phyloP scores from a whole-genome alignment of 92 coral and sea anemone species.

The Galaxea fascicularis region DNA sequence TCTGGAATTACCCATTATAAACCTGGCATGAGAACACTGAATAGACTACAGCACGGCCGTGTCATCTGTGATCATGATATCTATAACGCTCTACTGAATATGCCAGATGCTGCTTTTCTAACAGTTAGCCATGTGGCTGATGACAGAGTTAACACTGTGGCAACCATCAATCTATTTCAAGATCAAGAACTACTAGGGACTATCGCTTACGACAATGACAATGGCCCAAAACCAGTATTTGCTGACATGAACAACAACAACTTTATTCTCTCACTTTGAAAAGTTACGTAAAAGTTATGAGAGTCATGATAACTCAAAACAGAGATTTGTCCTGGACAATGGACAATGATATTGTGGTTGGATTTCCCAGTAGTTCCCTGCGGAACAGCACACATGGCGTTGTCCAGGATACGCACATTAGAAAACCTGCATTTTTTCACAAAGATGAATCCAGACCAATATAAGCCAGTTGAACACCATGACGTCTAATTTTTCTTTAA shows the following conservation, averaged over 20 bases:
- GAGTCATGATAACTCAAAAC: constrained; percentile 12
- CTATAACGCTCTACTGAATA: neutral
- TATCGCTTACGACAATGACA: neutral
- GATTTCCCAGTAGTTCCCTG: neutral
- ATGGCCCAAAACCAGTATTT: neutral
- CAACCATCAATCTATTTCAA: neutral
- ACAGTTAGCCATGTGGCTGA: neutral
- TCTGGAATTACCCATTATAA: constrained; percentile 19
- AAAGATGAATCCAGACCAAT: neutral
- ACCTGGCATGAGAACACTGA: neutral
- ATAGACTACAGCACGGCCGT: neutral
- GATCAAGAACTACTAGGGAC: neutral
- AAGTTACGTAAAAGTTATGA: constrained; percentile 19
- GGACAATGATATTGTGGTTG: neutral
- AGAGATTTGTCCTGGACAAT: constrained; percentile 21
- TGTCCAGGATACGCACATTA: neutral
- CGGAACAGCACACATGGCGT: neutral
- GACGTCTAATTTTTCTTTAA: neutral
- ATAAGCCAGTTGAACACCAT: too few relatives aligned
- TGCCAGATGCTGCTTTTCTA: too few relatives aligned
- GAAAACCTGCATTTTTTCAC: neutral
- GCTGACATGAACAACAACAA: too few relatives aligned
- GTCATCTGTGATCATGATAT: neutral
- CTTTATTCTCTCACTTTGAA: too few relatives aligned
- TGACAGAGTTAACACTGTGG: neutral